These are phyloP conservation scores for Rana temporaria DNA, from an alignment of 2,113 vertebrate genomes.

Conservation along the genomic window DNA sequence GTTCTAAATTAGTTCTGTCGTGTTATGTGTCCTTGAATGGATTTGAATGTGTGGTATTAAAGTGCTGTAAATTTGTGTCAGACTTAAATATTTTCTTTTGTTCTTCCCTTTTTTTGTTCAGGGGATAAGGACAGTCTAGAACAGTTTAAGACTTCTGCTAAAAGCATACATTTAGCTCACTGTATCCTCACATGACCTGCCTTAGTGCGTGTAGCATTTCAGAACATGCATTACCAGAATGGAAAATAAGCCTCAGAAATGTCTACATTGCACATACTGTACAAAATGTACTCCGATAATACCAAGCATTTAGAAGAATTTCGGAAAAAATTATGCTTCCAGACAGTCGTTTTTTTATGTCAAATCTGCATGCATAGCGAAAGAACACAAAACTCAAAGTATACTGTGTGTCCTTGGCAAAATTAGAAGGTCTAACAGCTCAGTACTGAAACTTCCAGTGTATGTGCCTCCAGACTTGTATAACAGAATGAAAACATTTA, in stretches of 20 bases:
- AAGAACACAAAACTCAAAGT: conserved; percentile 45
- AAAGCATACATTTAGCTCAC: conserved; percentile 51
- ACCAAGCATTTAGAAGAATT: conserved; percentile 44
- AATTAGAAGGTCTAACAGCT: conserved; percentile 53
- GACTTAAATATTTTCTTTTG: conserved; percentile 19
- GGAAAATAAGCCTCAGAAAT: conserved; percentile 52
- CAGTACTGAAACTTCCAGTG: conserved; percentile 5
- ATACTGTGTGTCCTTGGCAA: conserved; percentile 45
- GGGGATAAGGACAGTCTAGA: neutral
- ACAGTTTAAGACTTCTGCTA: conserved; percentile 25
- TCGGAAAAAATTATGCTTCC: conserved; percentile 44
- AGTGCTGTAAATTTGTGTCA: neutral
- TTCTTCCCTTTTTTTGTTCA: conserved; percentile 11
- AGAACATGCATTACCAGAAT: conserved; percentile 49
- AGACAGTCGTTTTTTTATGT: conserved; percentile 38
- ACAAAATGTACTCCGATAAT: conserved; percentile 52
- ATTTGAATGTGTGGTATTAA: neutral
- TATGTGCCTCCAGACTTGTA: neutral
- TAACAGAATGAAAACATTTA: neutral
- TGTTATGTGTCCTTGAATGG: neutral
- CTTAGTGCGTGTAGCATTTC: conserved; percentile 29
- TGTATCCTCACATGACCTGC: conserved; percentile 50
- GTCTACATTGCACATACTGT: conserved; percentile 37
- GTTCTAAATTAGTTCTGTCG: conserved; percentile 6
- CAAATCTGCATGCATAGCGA: conserved; percentile 4